Evolutionary conservation across 37 sponge, comb jelly and placozoan genomes (phyloP).

Genomic region (Oopsacas minuta): DNA sequence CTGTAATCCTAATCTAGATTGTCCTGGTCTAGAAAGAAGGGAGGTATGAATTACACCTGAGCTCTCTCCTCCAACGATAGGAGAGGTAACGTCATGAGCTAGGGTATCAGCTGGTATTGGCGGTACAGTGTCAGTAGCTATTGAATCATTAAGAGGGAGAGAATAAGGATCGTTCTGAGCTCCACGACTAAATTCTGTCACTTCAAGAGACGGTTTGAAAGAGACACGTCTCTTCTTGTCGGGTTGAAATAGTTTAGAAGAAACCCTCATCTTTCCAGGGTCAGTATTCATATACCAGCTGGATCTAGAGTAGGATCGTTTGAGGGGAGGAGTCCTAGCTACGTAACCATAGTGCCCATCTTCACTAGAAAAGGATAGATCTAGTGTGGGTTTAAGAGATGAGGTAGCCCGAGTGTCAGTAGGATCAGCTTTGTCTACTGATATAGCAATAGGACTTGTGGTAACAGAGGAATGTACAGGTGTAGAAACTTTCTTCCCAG

Average conservation of each 20-base stretch:
- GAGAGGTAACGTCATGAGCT: neutral
- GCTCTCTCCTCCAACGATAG: neutral
- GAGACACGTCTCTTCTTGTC: slow-evolving; percentile 11
- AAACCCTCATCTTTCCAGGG: neutral
- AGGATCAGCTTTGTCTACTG: neutral
- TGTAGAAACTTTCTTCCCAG: neutral
- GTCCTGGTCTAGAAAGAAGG: neutral
- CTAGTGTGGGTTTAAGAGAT: neutral
- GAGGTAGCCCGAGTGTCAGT: neutral
- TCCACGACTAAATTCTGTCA: neutral
- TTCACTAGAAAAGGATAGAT: neutral
- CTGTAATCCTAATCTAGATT: no score
- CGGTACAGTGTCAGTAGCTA: neutral
- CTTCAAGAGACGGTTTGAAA: neutral
- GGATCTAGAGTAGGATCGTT: neutral
- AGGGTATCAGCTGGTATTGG: neutral
- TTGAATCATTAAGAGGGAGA: neutral
- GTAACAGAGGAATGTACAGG: neutral
- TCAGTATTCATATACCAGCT: neutral
- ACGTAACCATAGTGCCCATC: neutral
- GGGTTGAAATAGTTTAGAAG: neutral
- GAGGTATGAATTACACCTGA: neutral
- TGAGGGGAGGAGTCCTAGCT: neutral
- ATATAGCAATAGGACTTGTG: neutral
- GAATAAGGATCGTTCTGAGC: neutral